These are phyloP conservation scores for Neofelis nebulosa DNA, from an alignment of 2,113 vertebrate genomes.

Conservation along the genomic window DNA sequence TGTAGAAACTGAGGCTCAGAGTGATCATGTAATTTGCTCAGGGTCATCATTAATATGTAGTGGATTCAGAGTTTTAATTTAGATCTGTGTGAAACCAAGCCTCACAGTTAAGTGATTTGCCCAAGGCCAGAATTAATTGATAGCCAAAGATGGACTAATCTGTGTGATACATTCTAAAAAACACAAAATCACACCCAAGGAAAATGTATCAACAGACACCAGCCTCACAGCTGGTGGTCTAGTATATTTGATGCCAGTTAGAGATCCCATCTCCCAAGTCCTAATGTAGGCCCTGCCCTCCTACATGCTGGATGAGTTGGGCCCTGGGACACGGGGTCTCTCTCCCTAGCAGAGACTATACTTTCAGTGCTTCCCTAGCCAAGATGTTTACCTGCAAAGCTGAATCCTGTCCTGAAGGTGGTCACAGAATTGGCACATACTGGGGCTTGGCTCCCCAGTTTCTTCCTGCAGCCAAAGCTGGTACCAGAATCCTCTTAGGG, in stretches of 20 bases:
- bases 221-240: background rate
- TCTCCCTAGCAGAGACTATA: background rate
- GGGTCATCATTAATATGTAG: background rate
- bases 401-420: background rate
- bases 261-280: background rate
- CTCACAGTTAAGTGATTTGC: background rate
- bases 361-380: background rate
- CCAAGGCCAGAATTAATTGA: background rate
- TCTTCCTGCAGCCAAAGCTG: background rate
- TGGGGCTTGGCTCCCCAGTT: background rate
- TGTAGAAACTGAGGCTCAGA: background rate
- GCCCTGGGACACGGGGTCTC: accelerated
- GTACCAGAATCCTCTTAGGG: background rate
- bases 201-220: background rate
- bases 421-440: background rate
- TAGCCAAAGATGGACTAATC: background rate
- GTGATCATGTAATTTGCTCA: background rate
- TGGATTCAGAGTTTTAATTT: background rate
- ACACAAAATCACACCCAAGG: background rate
- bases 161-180: background rate
- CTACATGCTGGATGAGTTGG: background rate
- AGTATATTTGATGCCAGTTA: background rate
- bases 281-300: background rate
- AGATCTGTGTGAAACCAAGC: background rate
- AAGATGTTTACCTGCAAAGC: background rate